Evolutionary conservation across 2,888 invertebrate genomes (phyloP).

Genomic region (Anaspis maculata): DNA sequence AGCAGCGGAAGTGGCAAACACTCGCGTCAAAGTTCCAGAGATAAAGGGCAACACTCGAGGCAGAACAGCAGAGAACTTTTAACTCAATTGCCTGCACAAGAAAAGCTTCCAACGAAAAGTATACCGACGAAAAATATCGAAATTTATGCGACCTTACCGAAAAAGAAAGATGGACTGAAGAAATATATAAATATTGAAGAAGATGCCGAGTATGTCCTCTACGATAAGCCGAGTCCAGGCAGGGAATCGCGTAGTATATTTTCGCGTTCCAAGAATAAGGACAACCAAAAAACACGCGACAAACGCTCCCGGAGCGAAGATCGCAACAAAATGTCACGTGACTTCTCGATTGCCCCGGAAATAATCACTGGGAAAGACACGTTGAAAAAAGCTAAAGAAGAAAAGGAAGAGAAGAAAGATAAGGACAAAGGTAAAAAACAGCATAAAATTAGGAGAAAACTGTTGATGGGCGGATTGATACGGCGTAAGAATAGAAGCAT

Average conservation of each 20-base stretch:
- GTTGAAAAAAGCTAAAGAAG: constrained; percentile 48
- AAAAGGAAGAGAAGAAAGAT: constrained; percentile 49
- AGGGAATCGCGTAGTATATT: constrained; percentile 61
- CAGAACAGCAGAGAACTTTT: constrained; percentile 55
- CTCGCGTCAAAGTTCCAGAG: constrained; percentile 63
- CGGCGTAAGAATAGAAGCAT: constrained; percentile 82
- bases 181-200: constrained; percentile 59
- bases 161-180: constrained; percentile 68
- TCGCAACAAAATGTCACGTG: constrained; percentile 67
- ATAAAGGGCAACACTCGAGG: constrained; percentile 56
- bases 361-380: constrained; percentile 31
- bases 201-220: constrained; percentile 57
- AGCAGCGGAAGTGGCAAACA: constrained; percentile 60
- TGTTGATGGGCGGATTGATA: constrained; percentile 83
- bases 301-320: constrained; percentile 80
- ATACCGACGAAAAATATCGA: constrained; percentile 66
- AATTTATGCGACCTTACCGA: constrained; percentile 85
- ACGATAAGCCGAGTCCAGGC: constrained; percentile 59
- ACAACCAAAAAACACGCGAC: constrained; percentile 58
- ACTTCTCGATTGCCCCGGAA: constrained; percentile 58
- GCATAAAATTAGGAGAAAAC: constrained; percentile 79
- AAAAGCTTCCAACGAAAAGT: constrained; percentile 30
- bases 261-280: constrained; percentile 59
- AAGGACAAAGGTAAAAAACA: constrained; percentile 81
- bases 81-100: constrained; percentile 33